Conservation (phyloP, 2,113 vertebrate species). For the Andinoacara biseriatus region DNA sequence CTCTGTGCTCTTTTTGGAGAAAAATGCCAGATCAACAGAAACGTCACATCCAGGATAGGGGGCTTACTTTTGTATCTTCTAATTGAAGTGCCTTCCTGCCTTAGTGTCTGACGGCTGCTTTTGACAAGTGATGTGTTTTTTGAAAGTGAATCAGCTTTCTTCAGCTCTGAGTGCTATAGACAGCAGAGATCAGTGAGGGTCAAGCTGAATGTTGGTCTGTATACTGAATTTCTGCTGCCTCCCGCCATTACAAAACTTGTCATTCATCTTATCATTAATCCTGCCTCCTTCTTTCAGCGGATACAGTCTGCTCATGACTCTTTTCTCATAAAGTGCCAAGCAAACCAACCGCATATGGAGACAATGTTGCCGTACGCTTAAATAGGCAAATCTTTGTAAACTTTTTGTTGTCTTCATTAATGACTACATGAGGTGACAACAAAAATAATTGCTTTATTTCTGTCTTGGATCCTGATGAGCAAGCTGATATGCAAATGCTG, state of each 20-base stretch:
- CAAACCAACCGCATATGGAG: not conserved
- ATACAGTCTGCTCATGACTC: constrained; percentile 28
- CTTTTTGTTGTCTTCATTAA: no score
- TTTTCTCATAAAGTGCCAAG: not conserved
- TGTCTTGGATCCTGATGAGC: no score
- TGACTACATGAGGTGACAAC: no score
- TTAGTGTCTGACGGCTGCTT: constrained; percentile 75
- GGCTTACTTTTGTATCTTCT: constrained; percentile 69
- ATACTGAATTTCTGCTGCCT: constrained; percentile 69
- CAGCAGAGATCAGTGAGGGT: constrained; percentile 77
- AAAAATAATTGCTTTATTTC: no score
- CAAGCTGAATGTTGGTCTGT: constrained; percentile 72
- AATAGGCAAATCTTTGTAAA: no score
- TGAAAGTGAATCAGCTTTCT: constrained; percentile 78
- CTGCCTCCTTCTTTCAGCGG: constrained; percentile 33
- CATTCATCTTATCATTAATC: constrained; percentile 75
- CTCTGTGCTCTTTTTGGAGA: constrained; percentile 47
- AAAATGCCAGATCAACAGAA: constrained; percentile 78
- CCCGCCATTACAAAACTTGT: constrained; percentile 68
- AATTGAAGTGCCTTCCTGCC: constrained; percentile 79
- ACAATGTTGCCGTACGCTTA: not conserved
- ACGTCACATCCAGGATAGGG: constrained; percentile 73
- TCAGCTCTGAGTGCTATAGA: constrained; percentile 74
- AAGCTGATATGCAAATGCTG: no score
- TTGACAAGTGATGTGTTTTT: constrained; percentile 78